Base-by-base conservation (phyloP, 2,797 vertebrate genomes). In the Loris lydekkerianus region DNA sequence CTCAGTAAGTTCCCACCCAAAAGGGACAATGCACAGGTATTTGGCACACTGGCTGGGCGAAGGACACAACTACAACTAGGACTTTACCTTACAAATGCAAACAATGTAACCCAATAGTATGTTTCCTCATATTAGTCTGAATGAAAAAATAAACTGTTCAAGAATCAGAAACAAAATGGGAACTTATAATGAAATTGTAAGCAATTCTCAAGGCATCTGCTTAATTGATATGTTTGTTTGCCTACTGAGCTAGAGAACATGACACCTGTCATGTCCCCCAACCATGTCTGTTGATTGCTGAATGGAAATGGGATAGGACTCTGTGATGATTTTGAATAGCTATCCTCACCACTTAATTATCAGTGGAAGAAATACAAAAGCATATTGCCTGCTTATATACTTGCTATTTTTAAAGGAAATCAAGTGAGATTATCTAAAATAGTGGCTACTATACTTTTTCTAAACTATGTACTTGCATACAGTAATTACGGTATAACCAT, bases 391-490 rank as follows among this genome's bases (percentile, higher is more conserved):
- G 2, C 15, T 93, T 69, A 84, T 73, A 27, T 81, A 82, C 21
- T 82, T 94, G 69, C 34, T 63, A 73, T 43, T 93, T 91, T 92
- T 85, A 86, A 80, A 53, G 25, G 60, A 80, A 21, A 75, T 78
- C 49, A 95, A 89, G 31, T 93, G 18, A 49, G 40, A 67, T 14
- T 49, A 58, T 82, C 75, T 37, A 81, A 58, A 86, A 81, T 60
- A 81, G 17, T 95, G 40, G 58, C 15, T 85, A 70, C 10, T 56
- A 17, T 88, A 88, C 60, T 63, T 93, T 29, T 34, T 67, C 37
- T 23, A 75, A 78, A 94, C 73, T 43, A 75, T 49, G 56, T 14
- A 61, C 15, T 40, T 72, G 53, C 77, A 84, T 85, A 87, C 87
- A 70, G 63, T 78, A 82, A 78, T 53, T 56, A 29, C 93, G 87